Base-by-base conservation (phyloP, 1,140 invertebrate genomes). In the Whitmania pigra region DNA sequence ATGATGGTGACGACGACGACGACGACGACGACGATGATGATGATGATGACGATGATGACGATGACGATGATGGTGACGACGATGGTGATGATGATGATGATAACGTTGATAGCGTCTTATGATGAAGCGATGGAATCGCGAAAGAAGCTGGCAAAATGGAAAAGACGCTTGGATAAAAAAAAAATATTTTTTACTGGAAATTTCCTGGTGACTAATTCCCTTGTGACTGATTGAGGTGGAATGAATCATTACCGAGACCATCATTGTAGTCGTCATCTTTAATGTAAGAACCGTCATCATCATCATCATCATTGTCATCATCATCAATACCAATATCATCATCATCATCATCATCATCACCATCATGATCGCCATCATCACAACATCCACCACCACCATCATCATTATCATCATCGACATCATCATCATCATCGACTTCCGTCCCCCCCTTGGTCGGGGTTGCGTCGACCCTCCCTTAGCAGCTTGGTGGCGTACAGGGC, bases 401-500 rank as follows among this genome's bases (percentile, higher is more conserved):
- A 63, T 18, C 3, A 63, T 18, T 31, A 31, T 25, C 57, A 63
- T 25, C 29, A 13, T 18, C 9, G 20, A 27, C 55, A 60, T 63
- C 57, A 17, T 31, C 57, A 1, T 63, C 57, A 63, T 63, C 57
- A 63, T 63, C 57, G 29, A 13, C 57, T 25, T 20, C 57, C 29
- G 57, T 63, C 29, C 22, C 11, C 57, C 22, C 4, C 5, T 9
- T 5, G 22, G 57, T 31, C 57, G 22, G 22, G 22, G 57, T 13
- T 20, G 22, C 11, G 22, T 7, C 22, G 7, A 31, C 29, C 57
- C 57, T 63, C 57, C 22, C 69, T 40, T 9, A 70, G 53, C 5
- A 49, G 69, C 53, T 70, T 53, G 18, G 31, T 25, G 31, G 69
- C 49, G 29, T 25, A 53, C 20, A 70, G n/a, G 22, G 69, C 69